Percentiles rank a stretch among this genome's conserved stretches.
Conservation (phyloP, 2,797 vertebrate species). For the Melanotaenia parkinsoni region DNA sequence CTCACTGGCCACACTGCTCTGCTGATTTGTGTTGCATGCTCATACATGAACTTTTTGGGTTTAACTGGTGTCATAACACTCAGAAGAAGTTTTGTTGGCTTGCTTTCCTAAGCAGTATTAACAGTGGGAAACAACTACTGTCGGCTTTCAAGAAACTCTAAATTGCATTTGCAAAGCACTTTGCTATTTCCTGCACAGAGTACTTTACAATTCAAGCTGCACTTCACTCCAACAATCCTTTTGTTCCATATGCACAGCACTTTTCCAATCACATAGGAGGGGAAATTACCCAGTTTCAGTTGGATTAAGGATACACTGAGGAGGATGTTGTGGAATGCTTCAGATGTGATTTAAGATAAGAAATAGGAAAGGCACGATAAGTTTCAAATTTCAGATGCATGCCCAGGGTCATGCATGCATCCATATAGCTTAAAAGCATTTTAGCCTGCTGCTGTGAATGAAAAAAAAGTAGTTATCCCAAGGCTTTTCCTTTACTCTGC, state of each 20-base stretch:
- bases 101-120: background rate
- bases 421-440: background rate
- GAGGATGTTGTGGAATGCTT: background rate
- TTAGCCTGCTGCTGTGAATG: background rate
- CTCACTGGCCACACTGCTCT: slow-evolving; percentile 39
- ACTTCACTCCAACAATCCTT: background rate
- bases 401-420: background rate
- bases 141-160: background rate
- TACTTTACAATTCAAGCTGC: background rate
- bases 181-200: background rate
- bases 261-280: background rate
- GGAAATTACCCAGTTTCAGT: background rate
- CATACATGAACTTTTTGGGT: background rate
- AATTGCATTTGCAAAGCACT: background rate
- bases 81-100: background rate
- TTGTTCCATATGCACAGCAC: background rate
- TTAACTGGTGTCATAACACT: background rate
- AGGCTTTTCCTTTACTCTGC: background rate
- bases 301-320: background rate
- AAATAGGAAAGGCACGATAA: background rate
- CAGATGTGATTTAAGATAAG: background rate
- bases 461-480: background rate
- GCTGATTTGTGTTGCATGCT: slow-evolving; percentile 15
- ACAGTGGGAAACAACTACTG: background rate
- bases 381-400: background rate